Percentiles rank a stretch among this genome's conserved stretches.
These are phyloP conservation scores for Diadegma fenestrale DNA, from an alignment of 2,888 invertebrate species.

Conservation along the genomic window DNA sequence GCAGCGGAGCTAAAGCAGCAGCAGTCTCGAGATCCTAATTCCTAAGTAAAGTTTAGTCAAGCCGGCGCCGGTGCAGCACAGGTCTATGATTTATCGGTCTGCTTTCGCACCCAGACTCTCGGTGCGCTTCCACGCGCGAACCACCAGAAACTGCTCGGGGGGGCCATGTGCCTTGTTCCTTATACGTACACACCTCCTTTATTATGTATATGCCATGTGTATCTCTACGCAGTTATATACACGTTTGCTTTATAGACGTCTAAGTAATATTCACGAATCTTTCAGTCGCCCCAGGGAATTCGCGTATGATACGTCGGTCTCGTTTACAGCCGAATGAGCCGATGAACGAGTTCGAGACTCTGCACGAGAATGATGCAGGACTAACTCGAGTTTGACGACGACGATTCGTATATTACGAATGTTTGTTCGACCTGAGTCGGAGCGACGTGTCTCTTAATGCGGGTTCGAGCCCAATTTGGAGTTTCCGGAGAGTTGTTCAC, in stretches of 20 bases:
- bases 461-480: background rate
- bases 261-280: constrained; percentile 63
- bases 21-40: constrained; percentile 66
- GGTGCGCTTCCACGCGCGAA: constrained; percentile 35
- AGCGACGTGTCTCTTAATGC: background rate
- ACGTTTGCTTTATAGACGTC: constrained; percentile 34
- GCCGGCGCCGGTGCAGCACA: constrained; percentile 77
- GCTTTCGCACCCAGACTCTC: constrained; percentile 70
- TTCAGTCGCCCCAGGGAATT: constrained; percentile 57
- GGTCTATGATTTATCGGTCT: constrained; percentile 81
- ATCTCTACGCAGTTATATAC: background rate
- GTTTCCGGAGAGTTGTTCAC: background rate
- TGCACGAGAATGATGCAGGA: constrained; percentile 15
- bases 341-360: constrained; percentile 46
- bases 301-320: constrained; percentile 35
- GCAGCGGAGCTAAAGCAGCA: constrained; percentile 43
- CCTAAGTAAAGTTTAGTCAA: constrained; percentile 76
- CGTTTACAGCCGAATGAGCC: constrained; percentile 52
- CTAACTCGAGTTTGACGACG: constrained; percentile 10
- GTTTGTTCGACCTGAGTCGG: background rate
- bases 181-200: constrained; percentile 32
- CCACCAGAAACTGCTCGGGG: constrained; percentile 59
- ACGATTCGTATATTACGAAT: constrained; percentile 24
- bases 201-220: constrained; percentile 9
- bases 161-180: constrained; percentile 65